These are phyloP conservation scores for Leucoma salicis DNA, from an alignment of 2,888 invertebrate species.

Conservation along the genomic window DNA sequence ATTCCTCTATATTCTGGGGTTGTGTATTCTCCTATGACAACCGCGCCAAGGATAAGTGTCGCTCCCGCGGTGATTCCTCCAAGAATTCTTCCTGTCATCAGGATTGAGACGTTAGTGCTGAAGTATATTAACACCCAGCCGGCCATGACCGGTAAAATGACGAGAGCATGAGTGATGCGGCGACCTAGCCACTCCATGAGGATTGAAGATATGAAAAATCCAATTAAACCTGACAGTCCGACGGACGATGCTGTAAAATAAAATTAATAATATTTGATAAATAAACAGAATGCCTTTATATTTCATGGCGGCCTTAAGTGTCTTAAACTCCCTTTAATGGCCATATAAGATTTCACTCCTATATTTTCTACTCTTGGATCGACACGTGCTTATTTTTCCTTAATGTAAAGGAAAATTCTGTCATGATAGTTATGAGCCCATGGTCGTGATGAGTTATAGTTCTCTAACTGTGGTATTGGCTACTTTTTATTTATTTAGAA, in stretches of 20 bases:
- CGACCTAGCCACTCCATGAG: constrained; percentile 45
- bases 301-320: no score
- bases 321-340: no score
- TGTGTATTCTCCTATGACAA: constrained; percentile 69
- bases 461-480: no score
- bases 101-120: constrained; percentile 9
- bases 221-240: constrained; percentile 42
- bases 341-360: no score
- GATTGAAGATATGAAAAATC: constrained; percentile 43
- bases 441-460: no score
- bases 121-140: constrained; percentile 28
- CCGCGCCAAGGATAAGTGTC: constrained; percentile 45
- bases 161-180: constrained; percentile 41
- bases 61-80: constrained; percentile 17
- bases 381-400: no score
- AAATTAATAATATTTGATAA: neutral
- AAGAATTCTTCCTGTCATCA: constrained; percentile 25
- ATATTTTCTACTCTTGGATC: no score
- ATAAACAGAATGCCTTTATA: no score
- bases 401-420: no score
- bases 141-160: constrained; percentile 49
- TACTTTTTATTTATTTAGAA: no score
- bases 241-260: constrained; percentile 45
- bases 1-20: constrained; percentile 78
- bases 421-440: no score